phyloP scores from a whole-genome alignment of 2,113 vertebrate species.

The Chloropsis hardwickii region DNA sequence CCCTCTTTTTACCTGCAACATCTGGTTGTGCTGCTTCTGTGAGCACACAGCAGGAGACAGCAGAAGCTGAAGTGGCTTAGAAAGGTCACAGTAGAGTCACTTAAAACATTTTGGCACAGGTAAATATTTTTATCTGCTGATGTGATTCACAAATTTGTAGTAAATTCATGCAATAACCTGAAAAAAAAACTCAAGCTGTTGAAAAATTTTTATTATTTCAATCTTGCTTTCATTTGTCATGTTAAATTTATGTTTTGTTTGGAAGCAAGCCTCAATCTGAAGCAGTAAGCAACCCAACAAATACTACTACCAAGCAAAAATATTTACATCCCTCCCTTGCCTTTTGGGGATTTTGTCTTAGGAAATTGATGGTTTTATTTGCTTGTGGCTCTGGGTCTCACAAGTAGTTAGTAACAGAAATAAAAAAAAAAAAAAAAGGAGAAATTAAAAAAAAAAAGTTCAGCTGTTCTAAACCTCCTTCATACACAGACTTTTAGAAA shows the following conservation, averaged over 20 bases:
- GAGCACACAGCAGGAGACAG: background rate
- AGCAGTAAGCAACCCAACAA: background rate
- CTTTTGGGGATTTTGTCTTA: background rate
- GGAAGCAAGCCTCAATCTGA: background rate
- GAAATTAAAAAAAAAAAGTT: background rate
- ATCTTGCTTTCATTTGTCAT: background rate
- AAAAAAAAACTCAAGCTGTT: background rate
- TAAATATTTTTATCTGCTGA: background rate
- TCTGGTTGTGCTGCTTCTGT: background rate
- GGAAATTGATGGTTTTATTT: background rate
- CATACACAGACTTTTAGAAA: background rate
- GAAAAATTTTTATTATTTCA: background rate
- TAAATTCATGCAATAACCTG: background rate
- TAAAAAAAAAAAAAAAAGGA: accelerated
- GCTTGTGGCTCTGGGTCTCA: background rate
- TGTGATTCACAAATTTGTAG: background rate
- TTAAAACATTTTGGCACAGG: background rate
- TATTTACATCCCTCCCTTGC: background rate
- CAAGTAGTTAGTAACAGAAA: background rate
- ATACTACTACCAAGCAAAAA: background rate
- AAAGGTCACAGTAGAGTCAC: background rate
- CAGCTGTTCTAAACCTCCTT: background rate
- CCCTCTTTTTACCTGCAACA: background rate
- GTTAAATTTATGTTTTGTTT: background rate
- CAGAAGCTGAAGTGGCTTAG: background rate